Conservation (phyloP, 92 coral and sea anemone genomes). For the Parazoanthus darwini region DNA sequence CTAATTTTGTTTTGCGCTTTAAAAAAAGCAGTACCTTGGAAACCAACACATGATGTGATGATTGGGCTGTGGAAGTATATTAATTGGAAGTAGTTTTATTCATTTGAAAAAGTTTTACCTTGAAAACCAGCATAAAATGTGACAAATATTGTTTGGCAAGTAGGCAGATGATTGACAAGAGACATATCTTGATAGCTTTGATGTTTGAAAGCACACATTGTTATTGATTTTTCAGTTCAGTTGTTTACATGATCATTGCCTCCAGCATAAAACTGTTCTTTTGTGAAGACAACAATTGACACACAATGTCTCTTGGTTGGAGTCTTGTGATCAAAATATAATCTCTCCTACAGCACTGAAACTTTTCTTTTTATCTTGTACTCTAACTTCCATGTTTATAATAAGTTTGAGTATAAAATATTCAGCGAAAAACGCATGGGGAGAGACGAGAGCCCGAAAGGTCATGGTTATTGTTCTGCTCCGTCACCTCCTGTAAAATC, state of each 20-base stretch:
- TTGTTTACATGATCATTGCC: not conserved
- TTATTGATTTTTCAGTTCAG: not conserved
- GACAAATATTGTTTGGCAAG: not conserved
- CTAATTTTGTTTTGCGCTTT: no score
- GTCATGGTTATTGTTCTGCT: not conserved
- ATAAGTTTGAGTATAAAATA: not conserved
- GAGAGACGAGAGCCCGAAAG: not conserved
- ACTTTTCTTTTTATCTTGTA: not conserved
- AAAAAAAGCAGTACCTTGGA: no score
- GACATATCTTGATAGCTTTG: not conserved
- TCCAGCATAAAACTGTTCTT: not conserved
- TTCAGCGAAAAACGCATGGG: not conserved
- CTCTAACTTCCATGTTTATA: not conserved
- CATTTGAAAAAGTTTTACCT: no score
- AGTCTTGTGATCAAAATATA: not conserved
- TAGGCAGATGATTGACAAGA: not conserved
- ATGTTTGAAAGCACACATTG: not conserved
- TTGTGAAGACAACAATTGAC: not conserved
- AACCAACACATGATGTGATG: not conserved
- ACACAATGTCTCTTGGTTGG: no score
- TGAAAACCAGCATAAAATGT: no score
- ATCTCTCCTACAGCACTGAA: not conserved
- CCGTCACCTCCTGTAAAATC: not conserved
- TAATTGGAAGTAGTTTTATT: no score
- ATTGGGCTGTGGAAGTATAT: not conserved